phyloP scores from a whole-genome alignment of 30 jellyfish, hydroid and myxozoan species.

The Haliclystus octoradiatus region DNA sequence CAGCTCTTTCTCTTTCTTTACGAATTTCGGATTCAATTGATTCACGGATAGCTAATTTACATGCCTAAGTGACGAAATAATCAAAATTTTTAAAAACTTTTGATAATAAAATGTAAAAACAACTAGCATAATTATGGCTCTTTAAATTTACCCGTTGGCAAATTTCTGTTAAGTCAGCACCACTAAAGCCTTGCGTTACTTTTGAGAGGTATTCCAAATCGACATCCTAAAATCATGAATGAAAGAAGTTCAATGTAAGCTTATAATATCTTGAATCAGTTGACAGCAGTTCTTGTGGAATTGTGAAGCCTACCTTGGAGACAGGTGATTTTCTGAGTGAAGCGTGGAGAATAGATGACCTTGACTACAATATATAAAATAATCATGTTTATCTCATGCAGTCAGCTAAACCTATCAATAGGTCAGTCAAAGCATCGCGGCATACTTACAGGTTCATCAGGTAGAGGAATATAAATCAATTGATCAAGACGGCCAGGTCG shows the following conservation, averaged over 20 bases:
- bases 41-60: constrained; percentile 96
- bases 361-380: constrained; percentile 47
- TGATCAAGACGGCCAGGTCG: constrained; percentile 99
- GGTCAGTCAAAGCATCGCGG: too few relatives aligned
- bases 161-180: constrained; percentile 97
- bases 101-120: too few relatives aligned
- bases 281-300: too few relatives aligned
- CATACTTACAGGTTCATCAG: constrained; percentile 94
- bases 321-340: constrained; percentile 81
- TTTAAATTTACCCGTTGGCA: constrained; percentile 78
- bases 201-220: constrained; percentile 66
- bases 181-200: constrained; percentile 97
- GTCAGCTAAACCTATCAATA: too few relatives aligned
- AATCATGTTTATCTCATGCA: too few relatives aligned
- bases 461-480: constrained; percentile 95
- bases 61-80: too few relatives aligned
- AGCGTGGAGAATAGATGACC: constrained; percentile 76
- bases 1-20: constrained; percentile 79
- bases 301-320: constrained; percentile 26
- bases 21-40: constrained; percentile 89
- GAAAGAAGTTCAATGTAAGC: neutral
- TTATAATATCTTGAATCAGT: too few relatives aligned
- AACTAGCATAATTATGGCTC: too few relatives aligned
- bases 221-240: constrained; percentile 35
- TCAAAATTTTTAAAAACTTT: too few relatives aligned